phyloP scores from a whole-genome alignment of 30 jellyfish, hydroid and myxozoan genomes.

The Sanderia malayensis region DNA sequence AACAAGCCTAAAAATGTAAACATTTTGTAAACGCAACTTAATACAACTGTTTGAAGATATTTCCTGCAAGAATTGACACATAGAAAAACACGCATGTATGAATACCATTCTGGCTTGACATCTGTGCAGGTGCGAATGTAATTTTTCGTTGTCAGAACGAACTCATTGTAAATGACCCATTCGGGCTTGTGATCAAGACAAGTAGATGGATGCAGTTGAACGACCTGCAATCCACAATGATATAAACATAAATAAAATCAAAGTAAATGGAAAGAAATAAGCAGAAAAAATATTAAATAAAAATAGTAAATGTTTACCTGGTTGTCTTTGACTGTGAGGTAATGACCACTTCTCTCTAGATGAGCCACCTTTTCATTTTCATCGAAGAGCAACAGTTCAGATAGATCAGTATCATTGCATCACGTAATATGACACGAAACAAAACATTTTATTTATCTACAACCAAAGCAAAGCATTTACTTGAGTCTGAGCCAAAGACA shows the following conservation, averaged over 20 bases:
- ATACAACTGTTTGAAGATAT: too few relatives aligned
- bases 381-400: constrained; percentile 80
- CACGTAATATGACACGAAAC: constrained; percentile 65
- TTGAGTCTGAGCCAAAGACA: constrained; percentile 16
- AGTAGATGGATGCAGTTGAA: constrained; percentile 98
- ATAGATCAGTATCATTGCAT: constrained; percentile 75
- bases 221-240: constrained; percentile 91
- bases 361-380: constrained; percentile 92
- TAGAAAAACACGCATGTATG: background rate
- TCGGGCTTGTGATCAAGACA: constrained; percentile 98
- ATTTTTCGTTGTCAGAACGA: constrained; percentile 95
- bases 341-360: constrained; percentile 98
- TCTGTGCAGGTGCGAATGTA: constrained; percentile 98
- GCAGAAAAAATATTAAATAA: too few relatives aligned
- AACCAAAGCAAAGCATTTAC: constrained; percentile 64
- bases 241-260: too few relatives aligned
- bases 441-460: constrained; percentile 42
- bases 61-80: background rate
- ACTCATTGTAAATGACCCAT: constrained; percentile 98
- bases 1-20: constrained; percentile 88
- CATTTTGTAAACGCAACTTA: too few relatives aligned
- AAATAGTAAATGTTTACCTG: constrained; percentile 61
- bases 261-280: too few relatives aligned
- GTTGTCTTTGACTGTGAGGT: constrained; percentile 94
- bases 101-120: constrained; percentile 98